Evolutionary conservation across 2,888 invertebrate species (phyloP).

Genomic region (Campaea margaritaria): DNA sequence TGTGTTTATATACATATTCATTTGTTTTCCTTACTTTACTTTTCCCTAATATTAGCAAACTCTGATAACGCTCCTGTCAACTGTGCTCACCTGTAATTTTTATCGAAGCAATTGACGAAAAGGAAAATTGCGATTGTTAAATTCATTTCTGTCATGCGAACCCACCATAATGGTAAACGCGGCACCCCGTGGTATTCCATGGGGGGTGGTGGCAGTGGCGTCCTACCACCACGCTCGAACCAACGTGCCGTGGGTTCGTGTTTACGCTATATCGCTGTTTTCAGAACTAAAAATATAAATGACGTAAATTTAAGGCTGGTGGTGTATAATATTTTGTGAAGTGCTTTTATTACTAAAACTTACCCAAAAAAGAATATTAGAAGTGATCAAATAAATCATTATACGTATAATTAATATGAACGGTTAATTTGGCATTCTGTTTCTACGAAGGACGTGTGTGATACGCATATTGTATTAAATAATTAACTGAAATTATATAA

Average conservation of each 20-base stretch:
- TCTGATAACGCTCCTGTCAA: no score
- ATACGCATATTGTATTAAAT: no score
- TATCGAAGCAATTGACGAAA: conserved; percentile 8
- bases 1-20: not conserved
- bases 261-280: not conserved
- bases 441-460: no score
- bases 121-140: conserved; percentile 12
- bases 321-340: not conserved
- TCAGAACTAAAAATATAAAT: conserved; percentile 7
- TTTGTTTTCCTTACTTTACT: no score
- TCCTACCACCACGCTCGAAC: conserved; percentile 67
- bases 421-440: no score
- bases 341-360: not conserved
- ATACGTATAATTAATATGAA: no score
- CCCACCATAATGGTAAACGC: conserved; percentile 43
- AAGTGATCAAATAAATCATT: no score
- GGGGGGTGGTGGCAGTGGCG: conserved; percentile 69
- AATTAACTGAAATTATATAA: no score
- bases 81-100: conserved; percentile 6
- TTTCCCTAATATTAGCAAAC: conserved; percentile 6
- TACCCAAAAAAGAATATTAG: no score
- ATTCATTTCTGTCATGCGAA: conserved; percentile 43
- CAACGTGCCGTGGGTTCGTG: conserved; percentile 61
- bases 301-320: conserved; percentile 6
- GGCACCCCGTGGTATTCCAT: conserved; percentile 35